Conservation (phyloP, 2,797 vertebrate genomes). For the Dendrocincla fuliginosa region DNA sequence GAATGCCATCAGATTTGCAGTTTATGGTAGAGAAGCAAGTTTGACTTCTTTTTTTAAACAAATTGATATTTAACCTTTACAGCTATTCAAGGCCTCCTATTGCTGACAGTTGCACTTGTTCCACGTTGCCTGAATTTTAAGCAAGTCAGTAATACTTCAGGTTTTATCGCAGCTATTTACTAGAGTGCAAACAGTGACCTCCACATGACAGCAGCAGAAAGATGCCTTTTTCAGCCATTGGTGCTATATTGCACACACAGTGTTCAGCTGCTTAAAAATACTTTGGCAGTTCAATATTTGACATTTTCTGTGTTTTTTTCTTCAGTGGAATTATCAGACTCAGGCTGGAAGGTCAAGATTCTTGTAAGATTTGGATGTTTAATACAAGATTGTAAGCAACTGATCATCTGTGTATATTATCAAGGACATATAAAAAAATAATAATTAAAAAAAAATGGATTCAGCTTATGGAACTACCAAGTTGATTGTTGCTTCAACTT, state of each 20-base stretch:
- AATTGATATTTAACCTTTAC: slow-evolving; percentile 73
- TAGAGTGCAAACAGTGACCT: slow-evolving; percentile 56
- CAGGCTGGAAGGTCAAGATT: not conserved
- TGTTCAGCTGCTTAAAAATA: not conserved
- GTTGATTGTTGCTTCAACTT: not conserved
- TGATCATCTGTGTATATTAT: not conserved
- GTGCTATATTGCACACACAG: not conserved
- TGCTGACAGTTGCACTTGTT: slow-evolving; percentile 63
- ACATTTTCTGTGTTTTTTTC: not conserved
- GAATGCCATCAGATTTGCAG: slow-evolving; percentile 19
- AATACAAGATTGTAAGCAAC: not conserved
- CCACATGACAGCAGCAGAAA: slow-evolving; percentile 52
- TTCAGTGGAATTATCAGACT: not conserved
- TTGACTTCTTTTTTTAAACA: slow-evolving; percentile 65
- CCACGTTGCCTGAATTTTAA: slow-evolving; percentile 64
- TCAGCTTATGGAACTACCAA: not conserved
- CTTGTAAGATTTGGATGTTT: not conserved
- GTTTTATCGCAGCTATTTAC: slow-evolving; percentile 60
- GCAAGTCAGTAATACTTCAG: slow-evolving; percentile 48
- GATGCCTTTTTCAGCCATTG: not conserved
- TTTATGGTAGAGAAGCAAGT: slow-evolving; percentile 24
- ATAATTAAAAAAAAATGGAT: not conserved
- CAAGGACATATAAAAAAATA: not conserved
- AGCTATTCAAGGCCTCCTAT: slow-evolving; percentile 57
- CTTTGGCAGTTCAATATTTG: not conserved